Evolutionary conservation across 2,797 vertebrate species (phyloP), one percentile per base, ranked within the genome.

Genomic region (Borostomias antarcticus): DNA sequence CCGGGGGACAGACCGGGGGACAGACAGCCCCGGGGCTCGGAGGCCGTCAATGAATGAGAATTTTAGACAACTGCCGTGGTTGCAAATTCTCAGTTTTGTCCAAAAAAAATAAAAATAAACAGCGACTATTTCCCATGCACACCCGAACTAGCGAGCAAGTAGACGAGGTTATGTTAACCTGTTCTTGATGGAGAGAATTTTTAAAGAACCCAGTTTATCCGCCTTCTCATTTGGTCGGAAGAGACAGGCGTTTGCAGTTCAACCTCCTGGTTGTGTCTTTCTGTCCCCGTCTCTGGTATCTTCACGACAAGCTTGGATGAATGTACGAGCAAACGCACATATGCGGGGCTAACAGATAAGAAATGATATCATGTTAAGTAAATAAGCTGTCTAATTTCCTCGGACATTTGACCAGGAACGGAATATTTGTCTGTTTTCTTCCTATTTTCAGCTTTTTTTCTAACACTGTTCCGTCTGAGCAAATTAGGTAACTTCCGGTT

Each of bases 1-100:
- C n/a, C n/a, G n/a, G n/a, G n/a, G n/a, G n/a, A n/a, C n/a, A n/a
- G n/a, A n/a, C n/a, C n/a, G n/a, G n/a, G n/a, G n/a, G n/a, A n/a
- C n/a, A n/a, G n/a, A n/a, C n/a, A 77, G 72, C 80, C 86, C 84
- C 83, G 83, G 79, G 74, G 67, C 60, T 71, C 75, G 58, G 33
- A 37, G 19, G 70, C 25, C 62, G 75, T 80, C 84, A 81, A 84
- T 81, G 76, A 30, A 68, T 59, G 48, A 59, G 54, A 67, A 66
- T 62, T 64, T 71, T 52, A 32, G 37, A 51, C 30, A 62, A 62
- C 30, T 25, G 48, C 21, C 30, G n/a, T 33, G 19, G 30, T 51
- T 51, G n/a, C 30, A 8, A 29, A 50, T 50, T 35, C 47, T 13
- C 13, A 7, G 35, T 59, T 59, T 23, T 1, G n/a, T n/a, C n/a